Evolutionary conservation across 2,888 invertebrate species (phyloP).

Genomic region (Nemotelus pantherinus): DNA sequence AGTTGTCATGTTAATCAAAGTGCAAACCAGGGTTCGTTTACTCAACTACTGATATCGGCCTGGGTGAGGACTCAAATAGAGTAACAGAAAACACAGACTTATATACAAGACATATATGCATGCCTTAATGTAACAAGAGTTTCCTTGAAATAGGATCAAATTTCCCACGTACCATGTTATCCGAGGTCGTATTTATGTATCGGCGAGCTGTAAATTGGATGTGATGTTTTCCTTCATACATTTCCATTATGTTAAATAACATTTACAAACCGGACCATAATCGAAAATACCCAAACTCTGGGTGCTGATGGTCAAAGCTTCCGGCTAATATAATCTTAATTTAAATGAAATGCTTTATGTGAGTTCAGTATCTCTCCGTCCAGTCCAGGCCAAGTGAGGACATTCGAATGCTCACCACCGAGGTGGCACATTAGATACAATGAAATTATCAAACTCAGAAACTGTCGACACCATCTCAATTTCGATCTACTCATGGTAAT

Average conservation of each 20-base stretch:
- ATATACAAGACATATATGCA: background rate
- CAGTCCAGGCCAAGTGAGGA: background rate
- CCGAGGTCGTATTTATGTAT: background rate
- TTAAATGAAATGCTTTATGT: conserved; percentile 30
- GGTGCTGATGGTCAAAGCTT: conserved; percentile 21
- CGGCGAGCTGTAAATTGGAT: conserved; percentile 26
- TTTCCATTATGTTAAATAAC: conserved; percentile 40
- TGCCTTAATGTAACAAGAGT: background rate
- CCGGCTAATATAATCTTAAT: conserved; percentile 31
- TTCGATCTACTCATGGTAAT: conserved; percentile 23
- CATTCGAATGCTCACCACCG: background rate
- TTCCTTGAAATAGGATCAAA: conserved; percentile 12
- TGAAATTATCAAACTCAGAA: conserved; percentile 34
- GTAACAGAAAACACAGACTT: background rate
- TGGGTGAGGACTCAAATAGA: background rate
- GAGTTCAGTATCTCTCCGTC: background rate
- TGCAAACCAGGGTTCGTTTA: conserved; percentile 45
- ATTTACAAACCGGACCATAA: conserved; percentile 31
- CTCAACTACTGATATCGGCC: conserved; percentile 42
- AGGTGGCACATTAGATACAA: background rate
- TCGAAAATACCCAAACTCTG: conserved; percentile 30
- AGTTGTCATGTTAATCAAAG: conserved; percentile 45
- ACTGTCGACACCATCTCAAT: conserved; percentile 39
- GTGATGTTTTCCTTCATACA: conserved; percentile 32
- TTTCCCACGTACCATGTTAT: background rate